These are phyloP conservation scores for Leptinotarsa tumamoca DNA, from an alignment of 2,888 invertebrate species.

Conservation along the genomic window DNA sequence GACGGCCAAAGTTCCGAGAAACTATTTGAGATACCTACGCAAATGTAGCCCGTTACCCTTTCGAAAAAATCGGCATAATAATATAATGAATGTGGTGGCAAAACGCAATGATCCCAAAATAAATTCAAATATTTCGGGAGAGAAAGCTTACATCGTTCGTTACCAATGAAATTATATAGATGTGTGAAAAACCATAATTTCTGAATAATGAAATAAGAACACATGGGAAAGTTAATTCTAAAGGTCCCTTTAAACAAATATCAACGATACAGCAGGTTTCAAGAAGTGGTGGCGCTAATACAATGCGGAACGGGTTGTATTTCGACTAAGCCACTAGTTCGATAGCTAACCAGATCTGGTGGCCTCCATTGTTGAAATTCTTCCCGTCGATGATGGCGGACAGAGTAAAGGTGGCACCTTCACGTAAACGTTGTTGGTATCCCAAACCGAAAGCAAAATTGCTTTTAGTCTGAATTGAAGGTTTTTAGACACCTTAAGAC, in stretches of 20 bases:
- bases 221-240: conserved; percentile 46
- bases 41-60: conserved; percentile 28
- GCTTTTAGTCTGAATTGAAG: too few relatives aligned
- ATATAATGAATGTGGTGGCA: conserved; percentile 30
- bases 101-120: conserved; percentile 30
- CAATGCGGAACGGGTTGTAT: conserved; percentile 49
- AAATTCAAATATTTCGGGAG: conserved; percentile 21
- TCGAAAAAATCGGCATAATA: conserved; percentile 9
- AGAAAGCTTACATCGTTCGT: conserved; percentile 30
- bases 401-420: conserved; percentile 92
- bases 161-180: conserved; percentile 32
- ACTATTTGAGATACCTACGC: background rate
- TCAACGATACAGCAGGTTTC: conserved; percentile 59
- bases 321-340: conserved; percentile 88
- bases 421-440: conserved; percentile 92
- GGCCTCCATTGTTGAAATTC: conserved; percentile 97
- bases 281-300: conserved; percentile 53
- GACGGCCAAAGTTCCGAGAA: background rate
- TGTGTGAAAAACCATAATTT: conserved; percentile 24
- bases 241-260: conserved; percentile 56
- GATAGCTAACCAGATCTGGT: conserved; percentile 96
- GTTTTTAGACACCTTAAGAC: conserved; percentile 94
- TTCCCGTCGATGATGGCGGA: conserved; percentile 95
- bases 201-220: conserved; percentile 39
- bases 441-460: conserved; percentile 96